Evolutionary conservation across 1,140 invertebrate species (phyloP).

Genomic region (Drosophila parvula): DNA sequence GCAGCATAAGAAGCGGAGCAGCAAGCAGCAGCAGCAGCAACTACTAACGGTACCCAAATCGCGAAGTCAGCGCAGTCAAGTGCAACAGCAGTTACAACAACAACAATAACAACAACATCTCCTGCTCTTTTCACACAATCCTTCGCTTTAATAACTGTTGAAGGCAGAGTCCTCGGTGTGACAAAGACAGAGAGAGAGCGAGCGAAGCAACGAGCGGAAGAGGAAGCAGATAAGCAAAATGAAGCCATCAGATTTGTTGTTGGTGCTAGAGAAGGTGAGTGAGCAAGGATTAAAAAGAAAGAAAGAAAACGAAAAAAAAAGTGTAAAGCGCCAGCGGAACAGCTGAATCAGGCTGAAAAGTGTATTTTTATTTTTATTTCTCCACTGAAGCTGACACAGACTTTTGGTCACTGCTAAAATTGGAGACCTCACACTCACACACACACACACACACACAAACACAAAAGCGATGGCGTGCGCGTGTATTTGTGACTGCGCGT

Average conservation of each 20-base stretch:
- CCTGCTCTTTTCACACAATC: slow-evolving; percentile 11
- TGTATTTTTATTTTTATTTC: slow-evolving; percentile 32
- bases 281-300: slow-evolving; percentile 13
- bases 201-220: slow-evolving; percentile 4
- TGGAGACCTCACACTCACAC: slow-evolving; percentile 43
- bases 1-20: neutral
- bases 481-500: slow-evolving; percentile 11
- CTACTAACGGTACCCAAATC: slow-evolving; percentile 18
- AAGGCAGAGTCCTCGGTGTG: slow-evolving; percentile 2
- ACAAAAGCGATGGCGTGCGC: slow-evolving; percentile 13
- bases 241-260: slow-evolving; percentile 81
- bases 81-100: slow-evolving; percentile 34
- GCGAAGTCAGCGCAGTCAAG: slow-evolving; percentile 32
- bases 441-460: neutral
- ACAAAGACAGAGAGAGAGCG: neutral
- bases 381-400: slow-evolving; percentile 30
- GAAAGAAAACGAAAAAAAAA: neutral
- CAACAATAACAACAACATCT: slow-evolving; percentile 11
- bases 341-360: slow-evolving; percentile 6
- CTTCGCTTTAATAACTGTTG: slow-evolving; percentile 37
- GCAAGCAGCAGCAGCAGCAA: slow-evolving; percentile 1
- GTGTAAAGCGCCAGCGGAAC: neutral
- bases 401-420: slow-evolving; percentile 67
- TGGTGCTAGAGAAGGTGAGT: slow-evolving; percentile 81
- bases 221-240: slow-evolving; percentile 45